Conservation (phyloP, 2,113 vertebrate genomes). For the Riparia riparia region DNA sequence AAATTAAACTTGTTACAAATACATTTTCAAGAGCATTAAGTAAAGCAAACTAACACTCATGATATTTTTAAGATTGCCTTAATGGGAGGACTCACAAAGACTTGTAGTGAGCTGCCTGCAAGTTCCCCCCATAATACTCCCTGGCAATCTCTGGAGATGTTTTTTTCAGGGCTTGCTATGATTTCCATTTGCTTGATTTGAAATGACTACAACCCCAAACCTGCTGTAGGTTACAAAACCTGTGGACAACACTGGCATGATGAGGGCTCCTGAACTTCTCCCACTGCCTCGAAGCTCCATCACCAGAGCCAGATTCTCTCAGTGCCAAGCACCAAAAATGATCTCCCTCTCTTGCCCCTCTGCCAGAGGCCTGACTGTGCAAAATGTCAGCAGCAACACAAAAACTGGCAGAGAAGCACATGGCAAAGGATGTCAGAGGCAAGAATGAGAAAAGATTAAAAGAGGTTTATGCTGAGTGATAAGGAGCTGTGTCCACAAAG, state of each 20-base stretch:
- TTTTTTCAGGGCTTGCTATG: neutral
- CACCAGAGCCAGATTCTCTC: neutral
- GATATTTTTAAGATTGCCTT: neutral
- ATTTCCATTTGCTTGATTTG: neutral
- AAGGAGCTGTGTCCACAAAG: neutral
- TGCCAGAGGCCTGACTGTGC: neutral
- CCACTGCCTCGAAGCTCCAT: neutral
- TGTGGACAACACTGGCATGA: neutral
- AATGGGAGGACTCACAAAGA: neutral
- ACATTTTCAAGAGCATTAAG: neutral
- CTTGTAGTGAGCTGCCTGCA: neutral
- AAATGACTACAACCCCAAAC: neutral
- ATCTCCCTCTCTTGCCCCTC: neutral
- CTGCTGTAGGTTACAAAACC: neutral
- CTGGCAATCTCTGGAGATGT: neutral
- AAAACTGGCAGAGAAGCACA: neutral
- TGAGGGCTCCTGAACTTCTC: neutral
- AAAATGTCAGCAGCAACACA: neutral
- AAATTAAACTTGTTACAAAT: slow-evolving; percentile 30
- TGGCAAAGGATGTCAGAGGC: neutral
- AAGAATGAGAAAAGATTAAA: neutral
- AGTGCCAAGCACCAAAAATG: fast-evolving
- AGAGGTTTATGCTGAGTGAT: fast-evolving
- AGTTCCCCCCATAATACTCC: neutral
- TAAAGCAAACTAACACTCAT: neutral